Base-by-base conservation (phyloP, 2,888 invertebrate genomes). In the Allacma fusca region DNA sequence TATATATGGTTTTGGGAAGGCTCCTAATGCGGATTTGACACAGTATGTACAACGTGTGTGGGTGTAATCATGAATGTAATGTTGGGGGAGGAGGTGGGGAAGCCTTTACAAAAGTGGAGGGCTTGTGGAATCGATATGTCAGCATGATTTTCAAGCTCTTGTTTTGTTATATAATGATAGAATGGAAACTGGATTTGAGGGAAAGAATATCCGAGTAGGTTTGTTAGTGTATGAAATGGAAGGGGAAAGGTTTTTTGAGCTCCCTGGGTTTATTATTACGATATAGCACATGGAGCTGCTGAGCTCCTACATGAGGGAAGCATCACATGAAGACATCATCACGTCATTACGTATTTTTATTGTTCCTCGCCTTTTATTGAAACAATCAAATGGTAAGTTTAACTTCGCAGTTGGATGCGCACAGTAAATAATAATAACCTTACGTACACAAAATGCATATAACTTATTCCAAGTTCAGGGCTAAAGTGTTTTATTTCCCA, bases 281-380 rank as follows among this genome's bases (percentile, higher is more conserved):
- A 50, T 50, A 2, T 9, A 34, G n/a, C 19, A 50, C n/a, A 50
- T 19, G 50, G 50, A 50, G 16, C 50, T 16, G 50, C 50, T 7
- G 34, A 9, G 34, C 9, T 34, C 4, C 9, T 34, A 34, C 9
- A 34, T 9, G 19, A 50, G 50, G 68, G 68, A n/a, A 50, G 68
- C 68, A 23, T 68, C 26, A 70, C 50, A 50, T 44, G 50, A 70
- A 70, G 70, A 70, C 70, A 70, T 70, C 70, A 70, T 34, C 29
- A 67, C 67, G 34, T 50, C 40, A 28, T 70, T 70, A 34, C 68
- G 21, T 40, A 34, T 40, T 68, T 40, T 68, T 67, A 70, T 70
- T 70, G 70, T 70, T 70, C 70, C 50, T 70, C 16, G 2, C 40
- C 50, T 43, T 65, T 65, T 65, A 65, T 65, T 65, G 65, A 65